Evolutionary conservation across 2,888 invertebrate genomes (phyloP), one percentile per base, ranked within the genome.

Genomic region (Nemotelus pantherinus): DNA sequence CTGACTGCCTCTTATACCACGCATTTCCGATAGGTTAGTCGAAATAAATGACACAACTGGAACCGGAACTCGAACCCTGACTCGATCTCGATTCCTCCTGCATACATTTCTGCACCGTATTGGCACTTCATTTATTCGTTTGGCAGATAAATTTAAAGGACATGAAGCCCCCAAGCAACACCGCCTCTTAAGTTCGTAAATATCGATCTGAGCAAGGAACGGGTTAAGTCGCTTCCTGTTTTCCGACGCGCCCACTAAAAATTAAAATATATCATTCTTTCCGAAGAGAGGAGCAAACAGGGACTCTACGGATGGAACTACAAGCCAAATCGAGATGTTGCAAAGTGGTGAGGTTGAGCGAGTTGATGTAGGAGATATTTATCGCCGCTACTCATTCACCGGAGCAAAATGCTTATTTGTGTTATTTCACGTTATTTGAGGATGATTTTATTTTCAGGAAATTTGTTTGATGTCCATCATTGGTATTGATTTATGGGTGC

Each of bases 121-220:
- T 79, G 79, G 74, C 77, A 79, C 76, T 78, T 78, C 77, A 77
- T 78, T 79, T 79, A 79, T 79, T 58, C 71, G 57, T 39, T 64
- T 39, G 63, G 10, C 7, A 65, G 76, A 65, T 76, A 76, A 65
- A 76, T 65, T 76, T 65, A 64, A 53, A 63, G 76, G 74, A 2
- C 25, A 72, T 53, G 25, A 7, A 68, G 48, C 50, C 68, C 44
- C 39, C n/a, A 9, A 68, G 68, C 68, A 2, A 65, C n/a, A n/a
- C n/a, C 39, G 43, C 39, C 63, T 63, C 2, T 25, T 2, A 1
- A 43, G 4, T 47, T 65, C 65, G 25, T 65, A 47, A 47, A 65
- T 65, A 65, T 25, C 65, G 4, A 44, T 47, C n/a, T 47, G 65
- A n/a, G 41, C 47, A 47, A 47, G 25, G 41, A 65, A 47, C 47